A percentile compares a stretch with the other conserved stretches of the same genome.
These are phyloP conservation scores for Laspeyria flexula DNA, from an alignment of 2,888 invertebrate species.

Conservation along the genomic window DNA sequence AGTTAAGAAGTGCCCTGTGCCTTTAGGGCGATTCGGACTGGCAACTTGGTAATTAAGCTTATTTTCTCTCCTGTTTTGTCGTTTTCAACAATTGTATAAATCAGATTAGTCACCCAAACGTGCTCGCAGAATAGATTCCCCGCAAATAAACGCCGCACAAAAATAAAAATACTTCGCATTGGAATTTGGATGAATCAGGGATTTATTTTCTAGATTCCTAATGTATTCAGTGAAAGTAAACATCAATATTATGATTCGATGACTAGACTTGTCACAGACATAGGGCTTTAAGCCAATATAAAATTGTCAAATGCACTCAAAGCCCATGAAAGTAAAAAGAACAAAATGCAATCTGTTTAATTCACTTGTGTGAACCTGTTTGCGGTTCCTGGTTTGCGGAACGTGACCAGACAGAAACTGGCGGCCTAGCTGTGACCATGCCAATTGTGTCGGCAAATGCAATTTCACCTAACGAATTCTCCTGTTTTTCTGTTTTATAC, in stretches of 20 bases:
- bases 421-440: slow-evolving; percentile 63
- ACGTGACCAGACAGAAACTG: slow-evolving; percentile 81
- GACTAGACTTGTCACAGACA: slow-evolving; percentile 67
- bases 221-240: slow-evolving; percentile 46
- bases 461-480: slow-evolving; percentile 55
- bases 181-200: slow-evolving; percentile 13
- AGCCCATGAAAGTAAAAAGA: slow-evolving; percentile 69
- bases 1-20: slow-evolving; percentile 65
- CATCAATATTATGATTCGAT: slow-evolving; percentile 49
- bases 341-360: slow-evolving; percentile 67
- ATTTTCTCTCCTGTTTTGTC: slow-evolving; percentile 76
- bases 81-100: slow-evolving; percentile 65
- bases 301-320: slow-evolving; percentile 64
- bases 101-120: slow-evolving; percentile 44
- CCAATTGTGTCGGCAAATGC: slow-evolving; percentile 62
- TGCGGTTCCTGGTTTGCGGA: slow-evolving; percentile 79
- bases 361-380: slow-evolving; percentile 72
- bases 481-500: slow-evolving; percentile 30
- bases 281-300: slow-evolving; percentile 63
- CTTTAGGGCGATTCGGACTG: slow-evolving; percentile 70
- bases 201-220: slow-evolving; percentile 13
- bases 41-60: slow-evolving; percentile 82
- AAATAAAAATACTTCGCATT: slow-evolving; percentile 14
- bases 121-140: slow-evolving; percentile 5
- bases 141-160: slow-evolving; percentile 6